Conservation (phyloP, 2,797 vertebrate species). For the Propithecus perrieri region DNA sequence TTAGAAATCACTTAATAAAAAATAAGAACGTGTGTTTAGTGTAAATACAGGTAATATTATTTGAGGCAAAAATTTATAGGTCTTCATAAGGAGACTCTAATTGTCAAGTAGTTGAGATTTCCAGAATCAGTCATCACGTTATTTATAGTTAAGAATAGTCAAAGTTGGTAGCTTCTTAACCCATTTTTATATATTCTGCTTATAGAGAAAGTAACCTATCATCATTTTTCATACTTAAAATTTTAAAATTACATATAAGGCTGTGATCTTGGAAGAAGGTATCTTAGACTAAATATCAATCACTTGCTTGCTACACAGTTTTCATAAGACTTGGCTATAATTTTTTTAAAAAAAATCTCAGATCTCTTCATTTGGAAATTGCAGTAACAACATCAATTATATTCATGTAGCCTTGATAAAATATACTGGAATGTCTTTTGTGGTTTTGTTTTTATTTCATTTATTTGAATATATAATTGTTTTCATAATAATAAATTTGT, state of each 20-base stretch:
- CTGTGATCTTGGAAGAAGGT: background rate
- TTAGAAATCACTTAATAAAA: conserved; percentile 22
- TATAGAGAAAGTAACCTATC: background rate
- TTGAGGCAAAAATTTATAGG: conserved; percentile 42
- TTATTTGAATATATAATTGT: conserved; percentile 25
- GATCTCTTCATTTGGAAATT: conserved; percentile 5
- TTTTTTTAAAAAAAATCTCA: background rate
- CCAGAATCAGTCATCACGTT: background rate
- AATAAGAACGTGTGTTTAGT: background rate
- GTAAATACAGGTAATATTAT: background rate
- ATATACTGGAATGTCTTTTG: background rate
- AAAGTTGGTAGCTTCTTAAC: background rate
- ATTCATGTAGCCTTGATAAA: background rate
- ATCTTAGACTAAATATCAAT: background rate
- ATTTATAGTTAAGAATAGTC: conserved; percentile 28
- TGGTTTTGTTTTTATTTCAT: conserved; percentile 31
- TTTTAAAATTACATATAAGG: conserved; percentile 20
- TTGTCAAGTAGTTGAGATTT: background rate
- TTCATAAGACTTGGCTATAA: background rate
- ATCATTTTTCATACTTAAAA: background rate
- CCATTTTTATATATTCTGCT: background rate
- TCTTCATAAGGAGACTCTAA: background rate
- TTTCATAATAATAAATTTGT: background rate
- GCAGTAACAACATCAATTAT: background rate
- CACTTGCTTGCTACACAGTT: background rate